Conservation (phyloP, 2,888 invertebrate genomes). For the Petrophora chlorosata region DNA sequence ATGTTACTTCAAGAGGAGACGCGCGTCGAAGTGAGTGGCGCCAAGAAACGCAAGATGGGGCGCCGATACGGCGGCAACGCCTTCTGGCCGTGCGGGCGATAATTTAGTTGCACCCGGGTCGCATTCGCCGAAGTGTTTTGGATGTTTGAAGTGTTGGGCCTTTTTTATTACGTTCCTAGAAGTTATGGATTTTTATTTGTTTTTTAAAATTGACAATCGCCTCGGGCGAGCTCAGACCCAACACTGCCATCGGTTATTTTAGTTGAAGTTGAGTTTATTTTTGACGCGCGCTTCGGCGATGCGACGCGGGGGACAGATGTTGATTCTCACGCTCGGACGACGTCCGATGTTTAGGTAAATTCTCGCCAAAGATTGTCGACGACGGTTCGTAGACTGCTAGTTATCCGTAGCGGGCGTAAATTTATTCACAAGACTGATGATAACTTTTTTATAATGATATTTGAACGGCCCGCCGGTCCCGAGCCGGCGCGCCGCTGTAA, state of each 20-base stretch:
- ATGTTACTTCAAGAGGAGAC: constrained; percentile 44
- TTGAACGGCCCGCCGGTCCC: constrained; percentile 49
- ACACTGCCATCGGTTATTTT: constrained; percentile 13
- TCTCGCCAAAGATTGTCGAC: constrained; percentile 73
- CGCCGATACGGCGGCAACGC: constrained; percentile 69
- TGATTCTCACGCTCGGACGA: constrained; percentile 52
- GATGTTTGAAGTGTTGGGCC: constrained; percentile 13
- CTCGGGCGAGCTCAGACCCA: constrained; percentile 17
- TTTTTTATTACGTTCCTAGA: constrained; percentile 13
- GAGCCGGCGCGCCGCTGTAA: constrained; percentile 56
- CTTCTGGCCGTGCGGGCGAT: constrained; percentile 79
- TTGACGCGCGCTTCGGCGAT: neutral
- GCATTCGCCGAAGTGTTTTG: constrained; percentile 1
- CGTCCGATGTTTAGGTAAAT: constrained; percentile 43
- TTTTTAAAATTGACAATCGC: constrained; percentile 20
- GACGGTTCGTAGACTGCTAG: constrained; percentile 52
- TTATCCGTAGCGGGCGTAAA: constrained; percentile 57
- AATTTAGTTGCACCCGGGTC: constrained; percentile 35
- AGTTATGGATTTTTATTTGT: constrained; percentile 1
- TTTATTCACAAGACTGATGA: constrained; percentile 79
- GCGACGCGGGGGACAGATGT: constrained; percentile 54
- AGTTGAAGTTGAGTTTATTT: neutral
- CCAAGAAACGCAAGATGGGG: constrained; percentile 74
- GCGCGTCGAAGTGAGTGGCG: constrained; percentile 60
- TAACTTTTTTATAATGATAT: constrained; percentile 74